A percentile compares a stretch with the other conserved stretches of the same genome.
These are phyloP conservation scores for Acleris emargana DNA, from an alignment of 2,888 invertebrate species.

Conservation along the genomic window DNA sequence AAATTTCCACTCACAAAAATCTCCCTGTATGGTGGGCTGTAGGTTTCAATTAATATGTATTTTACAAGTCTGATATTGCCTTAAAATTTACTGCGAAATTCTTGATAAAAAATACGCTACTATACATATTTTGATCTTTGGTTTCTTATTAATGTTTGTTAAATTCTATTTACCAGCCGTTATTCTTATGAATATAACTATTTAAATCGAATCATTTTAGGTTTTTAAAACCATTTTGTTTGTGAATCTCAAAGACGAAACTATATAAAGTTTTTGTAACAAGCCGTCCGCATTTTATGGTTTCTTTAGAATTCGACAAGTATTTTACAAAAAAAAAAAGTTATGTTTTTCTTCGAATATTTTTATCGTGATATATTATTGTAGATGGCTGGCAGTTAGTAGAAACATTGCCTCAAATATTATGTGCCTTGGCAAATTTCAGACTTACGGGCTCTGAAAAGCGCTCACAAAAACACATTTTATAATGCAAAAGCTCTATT, in stretches of 20 bases:
- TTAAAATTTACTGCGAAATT: too few species aligned
- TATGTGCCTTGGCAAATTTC: conserved; percentile 10
- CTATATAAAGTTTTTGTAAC: neutral
- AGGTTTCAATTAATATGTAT: too few species aligned
- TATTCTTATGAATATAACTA: neutral
- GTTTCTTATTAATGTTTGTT: too few species aligned
- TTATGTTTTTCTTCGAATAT: neutral
- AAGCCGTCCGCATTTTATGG: conserved; percentile 9
- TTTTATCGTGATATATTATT: neutral
- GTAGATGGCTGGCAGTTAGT: neutral
- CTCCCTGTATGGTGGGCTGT: too few species aligned
- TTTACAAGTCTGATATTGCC: too few species aligned
- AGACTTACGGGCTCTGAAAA: neutral
- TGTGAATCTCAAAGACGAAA: conserved; percentile 21
- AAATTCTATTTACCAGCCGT: neutral
- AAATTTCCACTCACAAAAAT: too few species aligned
- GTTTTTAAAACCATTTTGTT: too few species aligned
- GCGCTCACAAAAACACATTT: neutral
- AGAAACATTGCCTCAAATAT: conserved; percentile 10
- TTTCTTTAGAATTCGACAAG: neutral
- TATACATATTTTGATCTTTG: too few species aligned
- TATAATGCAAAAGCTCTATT: neutral
- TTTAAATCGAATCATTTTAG: too few species aligned
- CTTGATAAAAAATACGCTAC: too few species aligned
- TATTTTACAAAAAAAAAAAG: neutral